These are phyloP conservation scores for Siniperca undulata DNA, from an alignment of 2,797 vertebrate genomes.

Conservation along the genomic window DNA sequence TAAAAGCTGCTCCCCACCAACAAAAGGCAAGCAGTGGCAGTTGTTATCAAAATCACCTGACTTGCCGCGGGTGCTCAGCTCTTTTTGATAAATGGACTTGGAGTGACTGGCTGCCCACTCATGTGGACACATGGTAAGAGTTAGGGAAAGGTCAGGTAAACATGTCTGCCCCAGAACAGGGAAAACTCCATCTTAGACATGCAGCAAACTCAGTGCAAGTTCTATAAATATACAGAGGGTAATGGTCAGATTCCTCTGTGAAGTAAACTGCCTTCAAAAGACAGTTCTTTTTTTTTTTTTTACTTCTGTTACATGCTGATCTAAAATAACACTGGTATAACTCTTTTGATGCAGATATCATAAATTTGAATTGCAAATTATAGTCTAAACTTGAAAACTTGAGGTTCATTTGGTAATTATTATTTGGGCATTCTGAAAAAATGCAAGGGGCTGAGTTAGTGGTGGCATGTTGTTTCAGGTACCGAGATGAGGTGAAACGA, in stretches of 20 bases:
- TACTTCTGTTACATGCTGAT: not conserved
- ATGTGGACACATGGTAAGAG: conserved; percentile 66
- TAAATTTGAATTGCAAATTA: not conserved
- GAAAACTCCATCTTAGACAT: conserved; percentile 44
- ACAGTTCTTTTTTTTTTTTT: not conserved
- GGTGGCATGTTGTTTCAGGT: no score
- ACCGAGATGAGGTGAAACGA: not conserved
- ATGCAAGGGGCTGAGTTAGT: not conserved
- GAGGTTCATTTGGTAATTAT: not conserved
- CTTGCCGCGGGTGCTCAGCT: conserved; percentile 42
- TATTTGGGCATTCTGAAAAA: not conserved
- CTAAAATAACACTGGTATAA: not conserved
- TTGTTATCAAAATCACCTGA: conserved; percentile 66
- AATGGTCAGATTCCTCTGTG: conserved; percentile 25
- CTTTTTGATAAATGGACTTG: conserved; percentile 38
- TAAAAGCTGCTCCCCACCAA: conserved; percentile 18
- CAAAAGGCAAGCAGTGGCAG: conserved; percentile 34
- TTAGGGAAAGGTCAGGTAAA: conserved; percentile 66
- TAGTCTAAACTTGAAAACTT: not conserved
- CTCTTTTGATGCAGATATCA: not conserved
- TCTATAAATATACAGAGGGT: conserved; percentile 16
- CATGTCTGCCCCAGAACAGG: conserved; percentile 44
- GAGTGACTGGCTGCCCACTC: conserved; percentile 38
- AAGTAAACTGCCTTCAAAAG: not conserved
- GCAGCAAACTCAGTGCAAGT: conserved; percentile 33